Evolutionary conservation across 2,113 vertebrate genomes (phyloP).

Genomic region (Oryzias curvinotus): DNA sequence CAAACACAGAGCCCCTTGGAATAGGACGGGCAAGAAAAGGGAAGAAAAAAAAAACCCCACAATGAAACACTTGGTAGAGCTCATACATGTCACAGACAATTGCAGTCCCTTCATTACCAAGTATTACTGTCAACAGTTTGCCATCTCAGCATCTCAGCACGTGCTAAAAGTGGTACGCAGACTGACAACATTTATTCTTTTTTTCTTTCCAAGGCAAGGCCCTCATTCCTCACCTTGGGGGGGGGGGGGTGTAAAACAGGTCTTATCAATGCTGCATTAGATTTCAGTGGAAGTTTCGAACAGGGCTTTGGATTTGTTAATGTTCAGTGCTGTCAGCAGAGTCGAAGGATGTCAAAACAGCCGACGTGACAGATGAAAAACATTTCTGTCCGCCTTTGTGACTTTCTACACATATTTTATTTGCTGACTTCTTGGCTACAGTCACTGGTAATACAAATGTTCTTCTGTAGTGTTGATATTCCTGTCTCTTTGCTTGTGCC

Average conservation of each 20-base stretch:
- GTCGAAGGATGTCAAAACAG: slow-evolving; percentile 29
- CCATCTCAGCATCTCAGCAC: slow-evolving; percentile 69
- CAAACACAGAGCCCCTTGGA: slow-evolving; percentile 37
- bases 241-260: neutral
- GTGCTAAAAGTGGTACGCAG: slow-evolving; percentile 48
- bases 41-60: slow-evolving; percentile 26
- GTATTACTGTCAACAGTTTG: slow-evolving; percentile 59
- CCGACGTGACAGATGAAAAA: slow-evolving; percentile 35
- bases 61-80: slow-evolving; percentile 21
- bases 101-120: slow-evolving; percentile 59
- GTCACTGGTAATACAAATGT: slow-evolving; percentile 30
- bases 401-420: slow-evolving; percentile 41
- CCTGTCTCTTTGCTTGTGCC: slow-evolving; percentile 57
- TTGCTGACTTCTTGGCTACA: slow-evolving; percentile 46
- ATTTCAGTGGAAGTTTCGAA: neutral
- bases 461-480: slow-evolving; percentile 41
- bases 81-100: slow-evolving; percentile 46
- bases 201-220: slow-evolving; percentile 19
- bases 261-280: slow-evolving; percentile 6
- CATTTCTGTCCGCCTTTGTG: slow-evolving; percentile 20
- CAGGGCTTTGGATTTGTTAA: slow-evolving; percentile 11
- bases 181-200: slow-evolving; percentile 32
- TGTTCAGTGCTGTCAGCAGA: slow-evolving; percentile 14
- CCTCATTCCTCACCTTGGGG: slow-evolving; percentile 1
- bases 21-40: slow-evolving; percentile 31